phyloP scores from a whole-genome alignment of 2,113 vertebrate species.

The Climacteris rufus region DNA sequence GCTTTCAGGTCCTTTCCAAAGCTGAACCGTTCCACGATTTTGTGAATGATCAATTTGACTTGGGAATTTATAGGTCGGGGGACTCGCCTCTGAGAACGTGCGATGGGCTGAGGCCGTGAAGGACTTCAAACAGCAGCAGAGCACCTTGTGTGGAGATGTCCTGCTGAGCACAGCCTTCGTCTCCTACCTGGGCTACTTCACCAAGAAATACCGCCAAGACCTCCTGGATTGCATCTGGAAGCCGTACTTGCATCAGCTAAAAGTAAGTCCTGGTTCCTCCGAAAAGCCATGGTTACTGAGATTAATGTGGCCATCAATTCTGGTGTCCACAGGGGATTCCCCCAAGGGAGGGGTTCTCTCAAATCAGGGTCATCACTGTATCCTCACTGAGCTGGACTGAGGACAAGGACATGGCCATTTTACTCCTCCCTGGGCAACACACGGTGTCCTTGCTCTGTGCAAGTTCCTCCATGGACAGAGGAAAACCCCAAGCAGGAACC shows the following conservation, averaged over 20 bases:
- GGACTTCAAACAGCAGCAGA: constrained; percentile 82
- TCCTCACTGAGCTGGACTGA: rapidly evolving
- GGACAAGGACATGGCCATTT: rapidly evolving
- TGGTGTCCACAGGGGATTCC: neutral
- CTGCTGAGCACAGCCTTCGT: constrained; percentile 88
- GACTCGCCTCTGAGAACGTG: constrained; percentile 88
- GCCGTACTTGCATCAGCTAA: constrained; percentile 82
- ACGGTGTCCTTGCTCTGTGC: neutral
- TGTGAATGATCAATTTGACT: neutral
- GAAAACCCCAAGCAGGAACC: neutral
- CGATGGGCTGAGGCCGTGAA: constrained; percentile 88
- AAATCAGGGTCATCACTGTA: neutral
- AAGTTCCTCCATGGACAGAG: rapidly evolving
- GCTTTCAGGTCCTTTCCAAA: neutral
- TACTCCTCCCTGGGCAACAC: neutral
- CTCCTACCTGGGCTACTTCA: constrained; percentile 96
- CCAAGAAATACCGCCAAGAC: constrained; percentile 84
- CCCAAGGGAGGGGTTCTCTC: too few relatives aligned
- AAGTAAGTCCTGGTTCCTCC: constrained; percentile 63
- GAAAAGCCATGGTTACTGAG: neutral
- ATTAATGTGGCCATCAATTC: neutral
- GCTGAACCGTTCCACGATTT: neutral
- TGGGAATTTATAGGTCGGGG: constrained; percentile 80
- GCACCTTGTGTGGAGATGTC: constrained; percentile 89
- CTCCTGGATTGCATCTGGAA: constrained; percentile 87